Percentiles rank a stretch among this genome's conserved stretches.
Conservation (phyloP, 2,888 invertebrate genomes). For the Clepsis dumicolana region DNA sequence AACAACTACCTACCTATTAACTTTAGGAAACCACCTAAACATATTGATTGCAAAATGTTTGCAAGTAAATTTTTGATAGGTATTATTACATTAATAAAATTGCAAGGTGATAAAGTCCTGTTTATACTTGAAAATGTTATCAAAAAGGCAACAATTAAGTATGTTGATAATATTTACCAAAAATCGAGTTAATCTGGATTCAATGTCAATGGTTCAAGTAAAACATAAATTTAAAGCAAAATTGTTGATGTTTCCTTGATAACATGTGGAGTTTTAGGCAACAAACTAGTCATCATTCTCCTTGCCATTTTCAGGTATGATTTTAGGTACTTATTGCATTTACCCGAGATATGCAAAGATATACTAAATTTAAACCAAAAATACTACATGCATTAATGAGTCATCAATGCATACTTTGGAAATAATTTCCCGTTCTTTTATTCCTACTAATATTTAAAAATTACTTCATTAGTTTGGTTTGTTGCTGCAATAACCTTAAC, state of each 20-base stretch:
- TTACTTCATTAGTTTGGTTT: not conserved
- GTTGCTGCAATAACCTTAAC: not conserved
- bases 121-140: constrained; percentile 48
- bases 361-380: not conserved
- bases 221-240: not conserved
- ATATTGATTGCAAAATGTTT: not conserved
- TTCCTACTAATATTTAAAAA: not conserved
- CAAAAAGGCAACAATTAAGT: constrained; percentile 48
- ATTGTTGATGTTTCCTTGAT: not conserved
- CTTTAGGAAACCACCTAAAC: no score
- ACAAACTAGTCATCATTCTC: no score
- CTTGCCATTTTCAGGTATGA: no score
- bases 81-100: constrained; percentile 19
- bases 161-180: constrained; percentile 29
- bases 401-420: no score
- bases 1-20: no score
- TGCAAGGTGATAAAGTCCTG: constrained; percentile 15
- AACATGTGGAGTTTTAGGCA: no score
- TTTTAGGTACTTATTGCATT: no score
- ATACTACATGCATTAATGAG: not conserved
- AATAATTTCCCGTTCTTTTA: no score
- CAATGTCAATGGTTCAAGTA: constrained; percentile 24
- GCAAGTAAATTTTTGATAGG: not conserved
- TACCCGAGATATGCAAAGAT: no score
- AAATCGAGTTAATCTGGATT: constrained; percentile 9